Conservation (phyloP, 2,797 vertebrate species). For the Alca torda region DNA sequence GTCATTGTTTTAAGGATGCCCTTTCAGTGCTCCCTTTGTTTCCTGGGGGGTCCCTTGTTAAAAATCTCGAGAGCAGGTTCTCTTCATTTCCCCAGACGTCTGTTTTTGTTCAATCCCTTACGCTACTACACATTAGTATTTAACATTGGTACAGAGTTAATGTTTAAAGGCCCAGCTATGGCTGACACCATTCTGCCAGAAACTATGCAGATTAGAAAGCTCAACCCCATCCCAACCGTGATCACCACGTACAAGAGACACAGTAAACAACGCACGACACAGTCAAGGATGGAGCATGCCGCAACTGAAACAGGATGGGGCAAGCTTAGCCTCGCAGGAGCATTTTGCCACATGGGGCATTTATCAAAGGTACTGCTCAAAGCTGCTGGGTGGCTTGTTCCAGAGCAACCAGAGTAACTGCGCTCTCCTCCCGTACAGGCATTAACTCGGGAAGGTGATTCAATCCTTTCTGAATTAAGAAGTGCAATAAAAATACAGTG, state of each 20-base stretch:
- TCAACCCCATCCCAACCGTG: accelerated
- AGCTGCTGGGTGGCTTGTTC: not conserved
- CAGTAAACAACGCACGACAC: accelerated
- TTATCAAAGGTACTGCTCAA: not conserved
- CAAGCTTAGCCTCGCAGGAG: not conserved
- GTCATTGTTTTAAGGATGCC: not conserved
- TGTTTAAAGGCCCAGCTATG: not conserved
- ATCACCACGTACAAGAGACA: not conserved
- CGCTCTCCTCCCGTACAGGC: not conserved
- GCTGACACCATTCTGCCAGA: not conserved
- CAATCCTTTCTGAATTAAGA: not conserved
- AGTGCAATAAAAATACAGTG: not conserved
- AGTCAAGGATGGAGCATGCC: not conserved
- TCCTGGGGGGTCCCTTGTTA: not conserved
- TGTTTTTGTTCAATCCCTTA: not conserved
- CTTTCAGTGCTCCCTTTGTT: not conserved
- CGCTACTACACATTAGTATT: not conserved
- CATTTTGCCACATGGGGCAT: not conserved
- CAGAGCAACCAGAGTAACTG: not conserved
- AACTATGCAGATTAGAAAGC: not conserved
- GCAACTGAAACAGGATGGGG: accelerated
- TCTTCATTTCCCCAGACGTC: not conserved
- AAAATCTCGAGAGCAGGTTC: not conserved
- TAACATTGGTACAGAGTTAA: not conserved
- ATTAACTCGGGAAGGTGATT: not conserved